Conservation (phyloP, 2,888 invertebrate species). For the Leptopilina myrica region DNA sequence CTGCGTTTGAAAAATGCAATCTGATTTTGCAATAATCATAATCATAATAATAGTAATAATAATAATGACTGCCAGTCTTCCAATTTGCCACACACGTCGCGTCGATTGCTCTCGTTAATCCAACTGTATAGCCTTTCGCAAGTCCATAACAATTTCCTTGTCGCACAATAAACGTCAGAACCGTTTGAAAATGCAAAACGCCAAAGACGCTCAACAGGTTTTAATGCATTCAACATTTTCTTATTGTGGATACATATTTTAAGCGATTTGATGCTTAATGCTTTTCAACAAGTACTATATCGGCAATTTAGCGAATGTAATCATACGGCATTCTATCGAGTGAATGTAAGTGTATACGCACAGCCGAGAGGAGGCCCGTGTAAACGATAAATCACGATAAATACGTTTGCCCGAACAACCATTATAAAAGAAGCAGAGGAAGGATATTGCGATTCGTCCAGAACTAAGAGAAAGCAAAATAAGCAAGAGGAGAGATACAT, state of each 20-base stretch:
- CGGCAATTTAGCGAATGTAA: constrained; percentile 67
- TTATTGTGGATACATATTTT: neutral
- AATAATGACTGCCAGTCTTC: neutral
- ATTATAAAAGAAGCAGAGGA: constrained; percentile 67
- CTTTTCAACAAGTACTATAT: constrained; percentile 65
- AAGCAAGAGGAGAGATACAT: neutral
- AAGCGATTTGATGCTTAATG: constrained; percentile 62
- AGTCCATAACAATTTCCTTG: neutral
- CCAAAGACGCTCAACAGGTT: neutral
- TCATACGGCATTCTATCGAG: constrained; percentile 60
- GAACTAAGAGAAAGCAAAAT: constrained; percentile 2
- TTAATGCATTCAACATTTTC: neutral
- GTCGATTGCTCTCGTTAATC: constrained; percentile 43
- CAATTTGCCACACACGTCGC: constrained; percentile 42
- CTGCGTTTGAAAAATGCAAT: too few relatives aligned
- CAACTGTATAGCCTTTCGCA: neutral
- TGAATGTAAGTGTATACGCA: neutral
- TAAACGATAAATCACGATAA: constrained; percentile 75
- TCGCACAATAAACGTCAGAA: neutral
- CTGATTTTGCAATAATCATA: too few relatives aligned
- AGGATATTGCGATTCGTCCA: constrained; percentile 30
- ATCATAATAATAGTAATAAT: neutral
- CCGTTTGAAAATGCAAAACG: neutral
- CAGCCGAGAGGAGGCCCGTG: constrained; percentile 66
- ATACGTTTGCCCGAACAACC: constrained; percentile 71